Evolutionary conservation across 2,797 vertebrate species (phyloP).

Genomic region (Poeciliopsis gracilis): DNA sequence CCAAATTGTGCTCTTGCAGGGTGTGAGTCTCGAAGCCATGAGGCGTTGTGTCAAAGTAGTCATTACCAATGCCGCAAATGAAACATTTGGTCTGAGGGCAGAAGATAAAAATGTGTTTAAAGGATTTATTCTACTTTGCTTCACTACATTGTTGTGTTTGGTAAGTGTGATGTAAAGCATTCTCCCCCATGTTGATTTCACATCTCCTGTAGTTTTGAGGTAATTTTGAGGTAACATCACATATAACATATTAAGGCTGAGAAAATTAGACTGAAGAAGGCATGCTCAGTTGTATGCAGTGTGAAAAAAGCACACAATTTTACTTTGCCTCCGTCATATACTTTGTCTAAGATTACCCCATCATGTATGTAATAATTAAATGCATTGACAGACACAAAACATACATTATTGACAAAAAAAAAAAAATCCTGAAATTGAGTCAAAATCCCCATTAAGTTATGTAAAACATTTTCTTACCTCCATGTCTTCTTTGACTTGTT

Average conservation of each 20-base stretch:
- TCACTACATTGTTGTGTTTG: neutral
- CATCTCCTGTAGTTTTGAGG: neutral
- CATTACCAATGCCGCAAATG: slow-evolving; percentile 98
- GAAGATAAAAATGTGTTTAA: slow-evolving; percentile 41
- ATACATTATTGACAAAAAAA: neutral
- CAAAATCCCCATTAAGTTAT: neutral
- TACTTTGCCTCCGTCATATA: neutral
- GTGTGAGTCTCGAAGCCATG: slow-evolving; percentile 99
- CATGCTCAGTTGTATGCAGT: neutral
- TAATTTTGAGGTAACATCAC: no score
- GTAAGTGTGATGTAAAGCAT: neutral
- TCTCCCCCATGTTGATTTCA: neutral
- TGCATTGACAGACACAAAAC: slow-evolving; percentile 6
- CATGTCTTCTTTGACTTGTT: slow-evolving; percentile 99
- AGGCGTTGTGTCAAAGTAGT: slow-evolving; percentile 97
- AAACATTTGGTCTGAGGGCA: slow-evolving; percentile 94
- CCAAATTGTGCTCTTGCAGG: slow-evolving; percentile 98
- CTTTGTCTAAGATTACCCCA: neutral
- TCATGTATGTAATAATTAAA: neutral
- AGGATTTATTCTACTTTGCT: neutral
- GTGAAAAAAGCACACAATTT: neutral
- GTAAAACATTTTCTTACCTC: slow-evolving; percentile 82
- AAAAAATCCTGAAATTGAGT: slow-evolving; percentile 5
- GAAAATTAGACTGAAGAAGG: neutral
- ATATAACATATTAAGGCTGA: neutral